Evolutionary conservation across 2,797 vertebrate species (phyloP).

Genomic region (Okamejei kenojei): DNA sequence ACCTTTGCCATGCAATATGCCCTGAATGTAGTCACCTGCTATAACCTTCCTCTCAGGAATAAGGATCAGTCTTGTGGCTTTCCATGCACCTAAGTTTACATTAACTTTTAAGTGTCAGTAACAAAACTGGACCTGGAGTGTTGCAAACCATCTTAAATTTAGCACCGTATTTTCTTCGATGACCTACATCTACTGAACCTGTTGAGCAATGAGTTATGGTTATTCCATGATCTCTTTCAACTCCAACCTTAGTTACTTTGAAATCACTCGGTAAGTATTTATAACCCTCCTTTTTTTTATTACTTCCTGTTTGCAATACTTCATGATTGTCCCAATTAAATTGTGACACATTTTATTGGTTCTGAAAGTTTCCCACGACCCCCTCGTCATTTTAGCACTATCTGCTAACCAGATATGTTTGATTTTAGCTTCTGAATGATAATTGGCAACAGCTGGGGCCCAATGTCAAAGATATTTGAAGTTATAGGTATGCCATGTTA

Average conservation of each 20-base stretch:
- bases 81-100: not conserved
- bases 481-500: not conserved
- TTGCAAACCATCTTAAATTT: not conserved
- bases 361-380: not conserved
- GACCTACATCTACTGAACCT: not conserved
- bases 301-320: not conserved
- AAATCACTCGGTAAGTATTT: not conserved
- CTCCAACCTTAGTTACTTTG: constrained; percentile 1
- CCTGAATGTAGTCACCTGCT: not conserved
- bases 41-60: not conserved
- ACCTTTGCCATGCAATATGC: not conserved
- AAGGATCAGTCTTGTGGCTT: not conserved
- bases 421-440: not conserved
- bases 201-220: not conserved
- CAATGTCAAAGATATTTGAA: not conserved
- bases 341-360: not conserved
- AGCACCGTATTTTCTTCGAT: not conserved
- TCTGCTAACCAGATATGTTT: not conserved
- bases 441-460: not conserved
- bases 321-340: not conserved
- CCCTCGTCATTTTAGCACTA: not conserved
- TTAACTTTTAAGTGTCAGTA: not conserved
- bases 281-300: not conserved
- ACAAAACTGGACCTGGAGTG: not conserved
- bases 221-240: not conserved